Percentiles rank a stretch among this genome's conserved stretches.
phyloP scores from a whole-genome alignment of 2,113 vertebrate species.

The Nicator chloris region DNA sequence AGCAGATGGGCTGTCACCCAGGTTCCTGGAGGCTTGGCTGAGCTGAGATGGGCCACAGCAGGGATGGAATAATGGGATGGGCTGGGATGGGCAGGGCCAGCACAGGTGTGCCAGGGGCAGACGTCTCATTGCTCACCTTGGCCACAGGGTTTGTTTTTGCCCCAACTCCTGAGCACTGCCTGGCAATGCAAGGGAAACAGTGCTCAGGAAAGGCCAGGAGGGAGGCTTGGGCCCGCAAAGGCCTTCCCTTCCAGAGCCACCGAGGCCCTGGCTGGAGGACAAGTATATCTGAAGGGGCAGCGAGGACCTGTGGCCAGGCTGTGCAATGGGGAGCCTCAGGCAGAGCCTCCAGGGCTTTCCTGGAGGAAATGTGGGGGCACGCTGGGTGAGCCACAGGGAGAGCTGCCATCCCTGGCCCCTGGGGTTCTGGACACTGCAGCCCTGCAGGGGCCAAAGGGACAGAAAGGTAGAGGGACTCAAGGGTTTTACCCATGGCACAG shows the following conservation, averaged over 20 bases:
- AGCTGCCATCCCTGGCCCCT: not conserved
- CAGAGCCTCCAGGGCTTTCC: not conserved
- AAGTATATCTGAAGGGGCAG: not conserved
- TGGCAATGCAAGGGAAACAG: not conserved
- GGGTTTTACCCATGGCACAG: not conserved
- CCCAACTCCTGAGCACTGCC: not conserved
- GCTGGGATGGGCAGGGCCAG: too few relatives aligned
- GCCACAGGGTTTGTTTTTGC: not conserved
- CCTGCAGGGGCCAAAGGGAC: not conserved
- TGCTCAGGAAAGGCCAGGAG: not conserved
- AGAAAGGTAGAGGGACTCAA: too few relatives aligned
- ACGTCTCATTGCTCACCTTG: not conserved
- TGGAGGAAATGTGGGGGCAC: not conserved
- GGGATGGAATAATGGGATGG: not conserved
- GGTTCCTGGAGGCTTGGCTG: not conserved
- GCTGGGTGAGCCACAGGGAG: not conserved
- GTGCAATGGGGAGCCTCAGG: not conserved
- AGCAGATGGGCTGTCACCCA: not conserved
- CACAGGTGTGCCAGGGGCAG: fast-evolving
- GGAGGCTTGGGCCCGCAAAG: not conserved
- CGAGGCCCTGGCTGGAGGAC: not conserved
- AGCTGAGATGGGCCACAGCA: not conserved
- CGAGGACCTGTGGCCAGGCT: not conserved
- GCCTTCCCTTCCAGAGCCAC: not conserved
- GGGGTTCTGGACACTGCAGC: not conserved